Percentiles rank a stretch among this genome's conserved stretches.
These are phyloP conservation scores for Hiodon tergisus DNA, from an alignment of 2,113 vertebrate species.

Conservation along the genomic window DNA sequence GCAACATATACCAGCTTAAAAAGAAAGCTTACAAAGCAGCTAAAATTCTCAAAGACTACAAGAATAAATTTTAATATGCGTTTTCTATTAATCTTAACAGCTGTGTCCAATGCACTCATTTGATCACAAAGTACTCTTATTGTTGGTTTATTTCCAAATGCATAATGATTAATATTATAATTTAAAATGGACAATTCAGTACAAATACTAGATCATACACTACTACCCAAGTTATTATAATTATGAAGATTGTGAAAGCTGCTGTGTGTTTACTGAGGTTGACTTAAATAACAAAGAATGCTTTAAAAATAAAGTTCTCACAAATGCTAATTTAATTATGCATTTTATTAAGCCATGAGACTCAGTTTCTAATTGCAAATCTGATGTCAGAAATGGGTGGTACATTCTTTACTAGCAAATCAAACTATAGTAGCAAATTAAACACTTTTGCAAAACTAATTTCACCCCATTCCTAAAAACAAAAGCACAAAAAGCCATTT, in stretches of 20 bases:
- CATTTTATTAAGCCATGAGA: background rate
- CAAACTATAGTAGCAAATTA: background rate
- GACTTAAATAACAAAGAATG: background rate
- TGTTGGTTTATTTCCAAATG: no score
- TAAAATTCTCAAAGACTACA: background rate
- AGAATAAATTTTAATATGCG: background rate
- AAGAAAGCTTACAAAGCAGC: background rate
- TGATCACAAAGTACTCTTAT: no score
- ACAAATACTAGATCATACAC: no score
- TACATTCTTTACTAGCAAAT: background rate
- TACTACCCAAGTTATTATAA: no score
- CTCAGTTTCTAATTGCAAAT: background rate
- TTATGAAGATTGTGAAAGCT: no score
- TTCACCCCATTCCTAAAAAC: background rate
- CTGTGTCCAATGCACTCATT: no score
- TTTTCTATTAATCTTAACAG: background rate
- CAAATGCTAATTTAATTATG: no score
- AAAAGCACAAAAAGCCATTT: slow-evolving; percentile 10
- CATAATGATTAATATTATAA: no score
- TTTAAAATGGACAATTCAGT: no score
- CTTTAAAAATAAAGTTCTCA: background rate
- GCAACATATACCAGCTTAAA: background rate
- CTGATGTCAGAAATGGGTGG: background rate
- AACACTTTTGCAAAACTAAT: background rate
- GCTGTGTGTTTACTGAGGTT: background rate